Base-by-base conservation (phyloP, 2,888 invertebrate genomes). In the Xylota segnis region DNA sequence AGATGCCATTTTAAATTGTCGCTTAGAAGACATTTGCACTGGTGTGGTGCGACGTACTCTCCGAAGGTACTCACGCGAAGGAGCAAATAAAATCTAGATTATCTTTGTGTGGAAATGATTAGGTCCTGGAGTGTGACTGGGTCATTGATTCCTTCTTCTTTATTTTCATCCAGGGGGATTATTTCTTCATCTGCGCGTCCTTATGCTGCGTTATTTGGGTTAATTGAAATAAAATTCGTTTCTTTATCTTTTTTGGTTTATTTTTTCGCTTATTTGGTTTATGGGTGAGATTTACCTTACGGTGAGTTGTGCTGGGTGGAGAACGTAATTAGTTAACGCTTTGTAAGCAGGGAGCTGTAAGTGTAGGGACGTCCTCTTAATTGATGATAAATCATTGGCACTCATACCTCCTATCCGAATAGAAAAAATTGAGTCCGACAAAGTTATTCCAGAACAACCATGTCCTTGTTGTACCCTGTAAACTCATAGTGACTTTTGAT, bases 111-210 rank as follows among this genome's bases (percentile, higher is more conserved):
- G 82, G 86, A 68, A 86, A 86, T 86, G 86, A 86, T 86, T 86
- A 86, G 86, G 86, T 82, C 86, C 86, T 77, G 82, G 72, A 71
- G 82, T 86, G 76, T 86, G 86, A 86, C 86, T 86, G 86, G 86
- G 86, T 86, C 86, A 86, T 86, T 86, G 86, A 86, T 86, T 86
- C 82, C 68, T 75, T 86, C 75, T 82, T 82, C 86, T 82, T 86
- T 82, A 86, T 86, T 82, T 77, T 86, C 82, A 86, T 82, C 82
- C 82, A 27, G 86, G 71, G 71, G 82, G 86, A 86, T 86, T 86
- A 86, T 86, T 86, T 76, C 86, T 86, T 86, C 86, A 86, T 86
- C 86, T 86, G 86, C 82, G 82, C 86, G 76, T 86, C 76, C 86
- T 86, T 86, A 86, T 86, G 82, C 82, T 82, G 10, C 81, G 76